phyloP scores from a whole-genome alignment of 2,113 vertebrate genomes.

The Heliornis fulica region DNA sequence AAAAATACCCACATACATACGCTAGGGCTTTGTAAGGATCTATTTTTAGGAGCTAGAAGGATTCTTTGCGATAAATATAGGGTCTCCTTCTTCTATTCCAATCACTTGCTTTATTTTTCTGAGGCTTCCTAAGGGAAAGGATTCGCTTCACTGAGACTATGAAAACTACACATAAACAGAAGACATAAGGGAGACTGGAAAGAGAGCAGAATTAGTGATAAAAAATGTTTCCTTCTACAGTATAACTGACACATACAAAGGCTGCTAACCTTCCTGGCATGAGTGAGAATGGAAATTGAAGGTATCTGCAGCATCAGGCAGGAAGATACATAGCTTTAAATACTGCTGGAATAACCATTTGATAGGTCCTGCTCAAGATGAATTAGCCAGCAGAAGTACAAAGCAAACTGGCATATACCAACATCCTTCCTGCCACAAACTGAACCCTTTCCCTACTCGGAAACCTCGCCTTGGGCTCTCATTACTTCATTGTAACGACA shows the following conservation, averaged over 20 bases:
- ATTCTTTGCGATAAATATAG: constrained; percentile 38
- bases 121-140: constrained; percentile 9
- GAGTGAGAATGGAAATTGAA: neutral
- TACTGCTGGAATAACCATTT: constrained; percentile 21
- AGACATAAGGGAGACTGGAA: neutral
- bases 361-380: constrained; percentile 3
- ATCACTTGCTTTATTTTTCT: constrained; percentile 18
- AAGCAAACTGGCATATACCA: neutral
- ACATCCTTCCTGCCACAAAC: neutral
- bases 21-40: constrained; percentile 23
- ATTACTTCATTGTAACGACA: neutral
- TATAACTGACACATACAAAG: neutral
- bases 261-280: constrained; percentile 1
- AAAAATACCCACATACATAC: constrained; percentile 45
- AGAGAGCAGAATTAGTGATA: neutral
- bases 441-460: neutral
- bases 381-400: constrained; percentile 12
- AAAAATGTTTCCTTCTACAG: neutral
- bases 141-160: constrained; percentile 4
- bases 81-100: neutral
- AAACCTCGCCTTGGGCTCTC: neutral
- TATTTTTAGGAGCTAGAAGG: constrained; percentile 49
- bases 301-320: neutral
- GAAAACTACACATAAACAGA: neutral
- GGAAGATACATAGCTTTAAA: constrained; percentile 1